phyloP scores from a whole-genome alignment of 2,113 vertebrate species.

The Scophthalmus maximus region DNA sequence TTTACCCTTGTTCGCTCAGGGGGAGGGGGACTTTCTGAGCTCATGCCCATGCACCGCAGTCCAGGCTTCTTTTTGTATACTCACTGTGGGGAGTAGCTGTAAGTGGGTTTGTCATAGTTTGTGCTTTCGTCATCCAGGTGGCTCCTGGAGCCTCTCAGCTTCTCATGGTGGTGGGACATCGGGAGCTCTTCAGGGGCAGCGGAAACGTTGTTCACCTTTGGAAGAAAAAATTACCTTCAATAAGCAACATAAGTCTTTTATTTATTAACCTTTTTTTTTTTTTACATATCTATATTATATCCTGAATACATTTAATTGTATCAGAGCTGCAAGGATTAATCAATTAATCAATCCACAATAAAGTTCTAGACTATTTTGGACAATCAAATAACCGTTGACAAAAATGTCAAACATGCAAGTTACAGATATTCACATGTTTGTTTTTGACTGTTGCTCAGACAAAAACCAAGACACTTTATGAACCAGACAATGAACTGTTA shows the following conservation, averaged over 20 bases:
- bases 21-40: no score
- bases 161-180: conserved; percentile 78
- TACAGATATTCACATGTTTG: no score
- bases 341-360: no score
- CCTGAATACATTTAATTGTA: no score
- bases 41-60: not conserved
- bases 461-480: not conserved
- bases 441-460: no score
- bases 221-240: not conserved
- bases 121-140: conserved; percentile 79
- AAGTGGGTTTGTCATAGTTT: conserved; percentile 76
- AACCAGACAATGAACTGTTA: not conserved
- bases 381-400: no score
- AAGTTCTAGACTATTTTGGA: no score
- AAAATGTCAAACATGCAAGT: no score
- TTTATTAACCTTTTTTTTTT: not conserved
- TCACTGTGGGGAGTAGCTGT: conserved; percentile 71
- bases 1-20: no score
- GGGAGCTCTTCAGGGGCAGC: conserved; percentile 58
- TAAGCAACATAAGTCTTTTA: not conserved
- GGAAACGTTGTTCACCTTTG: conserved; percentile 88
- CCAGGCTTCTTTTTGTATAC: conserved; percentile 29
- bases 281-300: not conserved
- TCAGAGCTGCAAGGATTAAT: no score
- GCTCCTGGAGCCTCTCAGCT: conserved; percentile 78